Base-by-base conservation (phyloP, 1,140 invertebrate species). In the Micrasema minimum region DNA sequence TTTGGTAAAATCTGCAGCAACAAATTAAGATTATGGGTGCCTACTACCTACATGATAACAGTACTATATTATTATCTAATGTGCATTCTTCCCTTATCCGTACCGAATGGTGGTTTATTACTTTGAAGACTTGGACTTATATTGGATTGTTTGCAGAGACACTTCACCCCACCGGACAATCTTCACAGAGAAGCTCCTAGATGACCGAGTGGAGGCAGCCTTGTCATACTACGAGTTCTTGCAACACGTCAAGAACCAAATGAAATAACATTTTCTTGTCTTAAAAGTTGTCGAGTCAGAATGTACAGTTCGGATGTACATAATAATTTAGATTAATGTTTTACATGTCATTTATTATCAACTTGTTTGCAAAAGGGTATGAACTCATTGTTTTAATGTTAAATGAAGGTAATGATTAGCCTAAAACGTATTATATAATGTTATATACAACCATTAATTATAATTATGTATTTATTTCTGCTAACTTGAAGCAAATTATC, bases 171-270 rank as follows among this genome's bases (percentile, higher is more conserved):
- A 90, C 51, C 88, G 93, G 72, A 87, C 88, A 43, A 79, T 91
- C 68, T 98, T 99, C 82, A 90, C 95, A 20, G 94, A 97, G 74
- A 90, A 91, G 75, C 87, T 99, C 76, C 88, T 98, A 22, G 97
- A 99, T 83, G 98, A 99, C 84, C 87, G 96, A 78, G 91, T 93
- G 72, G 97, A 99, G 82, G 92, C 92, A 71, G 91, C 94, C 51
- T 90, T 97, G 81, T 97, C 95, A 76, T 99, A 99, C 83, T 95
- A 96, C 82, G 98, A 99, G 89, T 99, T 99, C 85, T 87, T 99
- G 79, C 96, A 99, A 83, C 95, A 98, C 85, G 85, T 99, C 69
- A 95, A 96, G 83, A 90, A 89, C 77, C 93, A 96, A 84, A 88
- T 97, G 77, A 97, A 95, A 87, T 95, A 80, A 83, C 14, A 26